phyloP scores from a whole-genome alignment of 2,888 invertebrate genomes.

The Periphyllus acericola region DNA sequence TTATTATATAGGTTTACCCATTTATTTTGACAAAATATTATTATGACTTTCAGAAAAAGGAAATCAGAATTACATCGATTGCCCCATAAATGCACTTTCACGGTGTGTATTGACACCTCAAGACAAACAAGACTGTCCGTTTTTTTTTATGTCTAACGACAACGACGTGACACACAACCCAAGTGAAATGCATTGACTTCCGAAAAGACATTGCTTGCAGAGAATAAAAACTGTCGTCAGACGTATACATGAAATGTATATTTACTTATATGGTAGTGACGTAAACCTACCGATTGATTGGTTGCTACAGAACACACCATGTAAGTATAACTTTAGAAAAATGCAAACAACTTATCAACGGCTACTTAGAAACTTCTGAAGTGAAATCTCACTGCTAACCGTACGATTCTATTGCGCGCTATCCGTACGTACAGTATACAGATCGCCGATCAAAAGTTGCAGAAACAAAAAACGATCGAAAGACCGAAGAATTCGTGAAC shows the following conservation, averaged over 20 bases:
- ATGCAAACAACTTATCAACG: constrained; percentile 31
- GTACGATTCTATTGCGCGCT: neutral
- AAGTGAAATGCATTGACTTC: constrained; percentile 53
- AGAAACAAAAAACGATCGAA: neutral
- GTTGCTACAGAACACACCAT: constrained; percentile 27
- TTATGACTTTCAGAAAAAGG: constrained; percentile 19
- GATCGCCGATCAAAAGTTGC: neutral
- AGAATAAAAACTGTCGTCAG: constrained; percentile 16
- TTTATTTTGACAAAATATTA: constrained; percentile 27
- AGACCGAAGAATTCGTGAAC: neutral
- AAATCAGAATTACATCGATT: constrained; percentile 16
- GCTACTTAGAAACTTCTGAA: constrained; percentile 16
- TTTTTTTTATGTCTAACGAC: constrained; percentile 30
- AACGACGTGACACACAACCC: constrained; percentile 48
- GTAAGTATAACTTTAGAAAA: constrained; percentile 51
- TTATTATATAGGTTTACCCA: neutral
- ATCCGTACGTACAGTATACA: no score
- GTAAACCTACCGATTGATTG: constrained; percentile 44
- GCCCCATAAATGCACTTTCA: constrained; percentile 41
- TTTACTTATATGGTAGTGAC: constrained; percentile 52
- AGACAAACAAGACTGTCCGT: constrained; percentile 44
- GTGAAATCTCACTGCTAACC: constrained; percentile 11
- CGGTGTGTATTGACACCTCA: constrained; percentile 50
- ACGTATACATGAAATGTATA: constrained; percentile 16
- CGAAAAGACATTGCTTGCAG: constrained; percentile 31